These are phyloP conservation scores for Conus canariensis DNA, from an alignment of 2,888 invertebrate species.

Conservation along the genomic window DNA sequence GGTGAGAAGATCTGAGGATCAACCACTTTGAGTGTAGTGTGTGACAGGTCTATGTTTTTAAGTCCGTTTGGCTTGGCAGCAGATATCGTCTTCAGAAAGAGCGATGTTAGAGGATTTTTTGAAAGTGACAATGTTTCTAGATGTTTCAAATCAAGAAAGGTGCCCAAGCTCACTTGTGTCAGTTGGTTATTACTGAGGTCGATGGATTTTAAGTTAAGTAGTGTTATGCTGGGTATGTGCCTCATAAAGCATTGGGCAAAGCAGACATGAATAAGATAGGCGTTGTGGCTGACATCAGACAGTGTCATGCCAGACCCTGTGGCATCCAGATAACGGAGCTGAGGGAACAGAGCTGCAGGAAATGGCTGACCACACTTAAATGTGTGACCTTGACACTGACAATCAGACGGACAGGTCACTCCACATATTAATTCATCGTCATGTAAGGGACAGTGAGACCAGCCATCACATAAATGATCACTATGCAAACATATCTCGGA, in stretches of 20 bases:
- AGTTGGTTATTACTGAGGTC: neutral
- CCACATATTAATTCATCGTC: neutral
- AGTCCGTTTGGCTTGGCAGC: neutral
- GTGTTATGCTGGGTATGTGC: neutral
- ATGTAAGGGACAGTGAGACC: constrained; percentile 10
- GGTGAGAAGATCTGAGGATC: neutral
- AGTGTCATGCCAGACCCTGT: constrained; percentile 10
- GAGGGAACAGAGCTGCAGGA: neutral
- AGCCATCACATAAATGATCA: neutral
- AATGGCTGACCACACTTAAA: neutral
- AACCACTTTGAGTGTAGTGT: neutral
- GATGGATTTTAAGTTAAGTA: neutral
- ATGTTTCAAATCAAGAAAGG: neutral
- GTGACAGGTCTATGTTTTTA: neutral
- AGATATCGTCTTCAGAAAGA: neutral
- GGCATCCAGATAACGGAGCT: neutral
- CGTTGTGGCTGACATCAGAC: neutral
- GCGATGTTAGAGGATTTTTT: neutral
- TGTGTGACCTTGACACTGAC: constrained; percentile 7
- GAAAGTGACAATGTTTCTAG: neutral
- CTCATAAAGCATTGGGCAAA: neutral
- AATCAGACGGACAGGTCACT: neutral
- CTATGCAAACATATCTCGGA: neutral
- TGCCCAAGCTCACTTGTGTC: neutral
- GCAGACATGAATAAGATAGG: neutral